Conservation (phyloP, 2,113 vertebrate species). For the Pteropus alecto region DNA sequence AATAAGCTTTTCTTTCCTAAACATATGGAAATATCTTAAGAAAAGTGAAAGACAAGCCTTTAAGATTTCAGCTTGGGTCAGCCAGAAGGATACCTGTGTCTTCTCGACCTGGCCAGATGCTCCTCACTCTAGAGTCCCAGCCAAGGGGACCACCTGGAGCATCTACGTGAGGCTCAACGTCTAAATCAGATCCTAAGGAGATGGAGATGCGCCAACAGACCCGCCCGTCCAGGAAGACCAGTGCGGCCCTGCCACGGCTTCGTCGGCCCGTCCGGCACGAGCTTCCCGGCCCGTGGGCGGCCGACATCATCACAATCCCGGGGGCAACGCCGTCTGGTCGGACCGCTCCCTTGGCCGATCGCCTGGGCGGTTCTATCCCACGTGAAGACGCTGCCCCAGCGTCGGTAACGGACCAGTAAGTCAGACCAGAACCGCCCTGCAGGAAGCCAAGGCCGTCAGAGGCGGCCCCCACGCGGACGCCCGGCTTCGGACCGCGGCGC, state of each 20-base stretch:
- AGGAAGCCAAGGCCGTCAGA: neutral
- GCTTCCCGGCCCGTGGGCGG: accelerated
- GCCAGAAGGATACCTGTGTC: neutral
- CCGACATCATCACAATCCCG: neutral
- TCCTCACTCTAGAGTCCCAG: neutral
- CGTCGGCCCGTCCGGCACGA: neutral
- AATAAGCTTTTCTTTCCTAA: neutral
- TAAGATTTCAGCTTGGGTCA: neutral
- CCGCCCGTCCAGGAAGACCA: neutral
- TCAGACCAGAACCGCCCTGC: neutral
- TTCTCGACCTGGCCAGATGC: too few species aligned
- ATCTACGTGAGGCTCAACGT: accelerated
- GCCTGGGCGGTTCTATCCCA: neutral
- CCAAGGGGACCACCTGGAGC: neutral
- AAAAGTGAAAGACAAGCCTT: neutral
- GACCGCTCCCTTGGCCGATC: too few species aligned
- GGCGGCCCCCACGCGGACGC: neutral
- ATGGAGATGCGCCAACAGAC: too few species aligned
- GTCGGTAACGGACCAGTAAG: too few species aligned
- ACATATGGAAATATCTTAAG: neutral
- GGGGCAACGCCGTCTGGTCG: too few species aligned
- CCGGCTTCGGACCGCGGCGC: neutral
- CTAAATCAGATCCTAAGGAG: neutral
- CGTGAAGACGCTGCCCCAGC: neutral
- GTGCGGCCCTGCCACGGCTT: accelerated